Percentiles rank a stretch among this genome's conserved stretches.
phyloP scores from a whole-genome alignment of 2,797 vertebrate species.

The Orientallactaga sibirica region DNA sequence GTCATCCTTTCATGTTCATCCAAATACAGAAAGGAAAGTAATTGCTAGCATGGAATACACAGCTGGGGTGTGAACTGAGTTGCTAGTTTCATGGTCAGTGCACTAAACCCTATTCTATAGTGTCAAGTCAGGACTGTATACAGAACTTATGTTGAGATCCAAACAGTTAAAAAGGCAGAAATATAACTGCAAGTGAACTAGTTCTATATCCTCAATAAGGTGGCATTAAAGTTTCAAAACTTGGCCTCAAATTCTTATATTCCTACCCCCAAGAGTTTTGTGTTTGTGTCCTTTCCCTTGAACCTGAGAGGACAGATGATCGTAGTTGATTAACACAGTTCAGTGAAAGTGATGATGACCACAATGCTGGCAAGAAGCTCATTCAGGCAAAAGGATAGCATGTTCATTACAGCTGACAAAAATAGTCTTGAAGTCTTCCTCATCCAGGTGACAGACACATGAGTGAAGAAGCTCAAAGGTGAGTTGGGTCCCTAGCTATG shows the following conservation, averaged over 20 bases:
- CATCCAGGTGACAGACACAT: not conserved
- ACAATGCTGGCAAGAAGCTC: not conserved
- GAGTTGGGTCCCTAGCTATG: not conserved
- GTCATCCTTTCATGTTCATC: not conserved
- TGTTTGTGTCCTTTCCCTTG: not conserved
- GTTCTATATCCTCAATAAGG: not conserved
- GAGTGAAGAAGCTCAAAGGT: not conserved
- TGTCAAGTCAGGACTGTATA: not conserved
- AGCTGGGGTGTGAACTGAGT: not conserved
- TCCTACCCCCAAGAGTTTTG: not conserved
- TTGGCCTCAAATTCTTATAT: not conserved
- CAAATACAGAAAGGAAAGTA: not conserved
- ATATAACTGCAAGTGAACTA: not conserved
- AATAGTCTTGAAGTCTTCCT: not conserved
- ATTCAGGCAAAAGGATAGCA: accelerated
- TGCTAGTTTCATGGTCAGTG: not conserved
- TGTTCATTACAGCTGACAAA: accelerated
- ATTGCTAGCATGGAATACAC: not conserved
- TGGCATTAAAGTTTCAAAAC: not conserved
- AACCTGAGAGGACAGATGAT: not conserved
- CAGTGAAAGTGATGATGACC: not conserved
- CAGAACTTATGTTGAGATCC: not conserved
- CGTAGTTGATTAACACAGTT: not conserved
- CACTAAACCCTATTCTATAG: not conserved
- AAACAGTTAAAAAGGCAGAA: not conserved